Base-by-base conservation (phyloP, 2,888 invertebrate genomes). In the Coelogynopora nodosa region DNA sequence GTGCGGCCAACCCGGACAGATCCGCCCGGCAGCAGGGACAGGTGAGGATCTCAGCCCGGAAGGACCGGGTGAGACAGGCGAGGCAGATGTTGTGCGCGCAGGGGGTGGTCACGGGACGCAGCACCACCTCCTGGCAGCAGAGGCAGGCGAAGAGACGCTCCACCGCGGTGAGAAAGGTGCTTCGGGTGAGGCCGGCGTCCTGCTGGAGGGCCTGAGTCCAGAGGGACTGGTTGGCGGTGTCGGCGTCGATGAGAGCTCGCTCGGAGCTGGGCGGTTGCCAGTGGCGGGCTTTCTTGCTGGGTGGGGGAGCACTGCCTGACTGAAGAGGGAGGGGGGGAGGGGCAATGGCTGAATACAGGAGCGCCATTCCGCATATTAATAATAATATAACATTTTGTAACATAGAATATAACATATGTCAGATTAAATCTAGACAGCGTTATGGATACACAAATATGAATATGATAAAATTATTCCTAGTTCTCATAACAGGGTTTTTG, bases 11-110 rank as follows among this genome's bases (percentile, higher is more conserved):
- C 0, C 91, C 93, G 0, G 93, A 93, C 0, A 95, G 92, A n/a
- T 93, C 93, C 49, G 99, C 99, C 30, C 96, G 99, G 95, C 99
- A 99, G 93, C 99, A 99, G 91, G 94, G 93, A 23, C 98, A 99
- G 92, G 98, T 99, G 92, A 96, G 97, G 92, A 98, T 99, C 88
- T 99, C 99, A 0, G 96, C 98, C 27, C 96, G 92, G 90, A 95
- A 95, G 0, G 95, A 94, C 83, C 94, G 92, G 89, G 93, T 93
- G 86, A 95, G 90, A 90, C 95, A 95, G 0, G 90, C 91, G 93
- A 94, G 91, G 90, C 96, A 96, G 88, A 95, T 94, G 90, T 95
- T 95, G 90, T 96, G 96, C 80, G 92, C 91, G 89, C 96, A 96
- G 0, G 93, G 92, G 0, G 95, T 94, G 0, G 95, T 95, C 26